Base-by-base conservation (phyloP, 2,888 invertebrate species). In the Bhutanitis thaidina region DNA sequence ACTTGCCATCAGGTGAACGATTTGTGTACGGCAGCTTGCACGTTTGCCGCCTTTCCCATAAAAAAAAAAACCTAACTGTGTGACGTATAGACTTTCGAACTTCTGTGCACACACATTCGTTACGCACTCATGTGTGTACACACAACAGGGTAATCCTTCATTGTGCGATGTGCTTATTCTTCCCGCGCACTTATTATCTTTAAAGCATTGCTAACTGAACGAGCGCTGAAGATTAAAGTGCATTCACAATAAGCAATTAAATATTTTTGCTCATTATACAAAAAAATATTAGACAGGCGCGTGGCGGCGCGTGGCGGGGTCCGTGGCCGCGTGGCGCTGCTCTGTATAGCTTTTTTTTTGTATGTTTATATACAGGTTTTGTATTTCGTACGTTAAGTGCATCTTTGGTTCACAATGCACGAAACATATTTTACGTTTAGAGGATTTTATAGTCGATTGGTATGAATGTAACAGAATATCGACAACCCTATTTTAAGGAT, bases 221-320 rank as follows among this genome's bases (percentile, higher is more conserved):
- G 29, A 40, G 34, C 29, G 45, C 36, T 46, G 47, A 51, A 74
- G 74, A 80, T 81, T 77, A 82, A 49, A 60, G 62, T 62, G 61
- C 49, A 60, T 58, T 53, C 59, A 64, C 60, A 62, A 66, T 59
- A 60, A 65, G 76, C 79, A 81, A 84, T 84, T 83, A 83, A 69
- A 70, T 63, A 74, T 80, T 81, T 77, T 78, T 75, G 68, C 74
- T 76, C 74, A 72, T 81, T 79, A 66, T 58, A 54, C 51, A 54
- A 50, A 61, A 57, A 54, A 58, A 55, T 55, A 49, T 52, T 54
- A 43, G 35, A 25, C 47, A 7, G 16, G 12, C 53, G 49, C 49
- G 52, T 69, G 71, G 59, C 52, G 56, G 12, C 49, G 44, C 43
- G 46, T 39, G 53, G 50, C 51, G 39, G 29, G 29, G 40, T 13